phyloP scores from a whole-genome alignment of 2,797 vertebrate species.

The Gobionotothen gibberifrons region DNA sequence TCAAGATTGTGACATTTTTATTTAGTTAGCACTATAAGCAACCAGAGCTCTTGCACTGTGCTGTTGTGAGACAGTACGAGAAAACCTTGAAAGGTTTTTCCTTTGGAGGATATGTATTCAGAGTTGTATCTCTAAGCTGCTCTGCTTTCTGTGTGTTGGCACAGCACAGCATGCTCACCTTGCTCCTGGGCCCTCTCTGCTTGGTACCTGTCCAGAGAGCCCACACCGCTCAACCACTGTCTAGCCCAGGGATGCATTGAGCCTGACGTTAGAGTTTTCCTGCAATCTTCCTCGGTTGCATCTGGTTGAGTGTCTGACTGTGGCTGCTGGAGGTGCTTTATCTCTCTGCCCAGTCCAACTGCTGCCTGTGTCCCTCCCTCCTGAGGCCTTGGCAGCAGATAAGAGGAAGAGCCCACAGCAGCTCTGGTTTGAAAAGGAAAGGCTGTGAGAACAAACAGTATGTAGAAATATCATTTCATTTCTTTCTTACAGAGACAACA shows the following conservation, averaged over 20 bases:
- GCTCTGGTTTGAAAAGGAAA: conserved; percentile 59
- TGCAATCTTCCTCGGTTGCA: conserved; percentile 46
- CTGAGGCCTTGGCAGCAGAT: conserved; percentile 78
- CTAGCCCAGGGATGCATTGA: conserved; percentile 64
- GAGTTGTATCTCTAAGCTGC: conserved; percentile 57
- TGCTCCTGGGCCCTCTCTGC: conserved; percentile 55
- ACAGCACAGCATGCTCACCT: conserved; percentile 52
- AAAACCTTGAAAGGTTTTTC: conserved; percentile 16
- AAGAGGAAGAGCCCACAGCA: conserved; percentile 71
- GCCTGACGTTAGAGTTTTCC: conserved; percentile 56
- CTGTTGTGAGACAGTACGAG: not conserved
- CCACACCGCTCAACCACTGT: conserved; percentile 49
- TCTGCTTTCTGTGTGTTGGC: conserved; percentile 51
- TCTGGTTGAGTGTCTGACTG: conserved; percentile 61
- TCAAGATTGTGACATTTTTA: not conserved
- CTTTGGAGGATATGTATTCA: conserved; percentile 29
- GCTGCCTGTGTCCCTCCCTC: conserved; percentile 74
- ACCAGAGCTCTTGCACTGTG: not conserved
- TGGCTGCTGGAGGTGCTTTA: conserved; percentile 75
- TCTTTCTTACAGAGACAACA: conserved; percentile 30
- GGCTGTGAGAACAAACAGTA: conserved; percentile 43
- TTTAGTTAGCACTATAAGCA: conserved; percentile 2
- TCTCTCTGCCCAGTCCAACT: conserved; percentile 82
- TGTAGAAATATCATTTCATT: conserved; percentile 40
- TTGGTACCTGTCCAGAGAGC: conserved; percentile 63